These are phyloP conservation scores for Neomorphus geoffroyi DNA, from an alignment of 2,797 vertebrate genomes.

Conservation along the genomic window DNA sequence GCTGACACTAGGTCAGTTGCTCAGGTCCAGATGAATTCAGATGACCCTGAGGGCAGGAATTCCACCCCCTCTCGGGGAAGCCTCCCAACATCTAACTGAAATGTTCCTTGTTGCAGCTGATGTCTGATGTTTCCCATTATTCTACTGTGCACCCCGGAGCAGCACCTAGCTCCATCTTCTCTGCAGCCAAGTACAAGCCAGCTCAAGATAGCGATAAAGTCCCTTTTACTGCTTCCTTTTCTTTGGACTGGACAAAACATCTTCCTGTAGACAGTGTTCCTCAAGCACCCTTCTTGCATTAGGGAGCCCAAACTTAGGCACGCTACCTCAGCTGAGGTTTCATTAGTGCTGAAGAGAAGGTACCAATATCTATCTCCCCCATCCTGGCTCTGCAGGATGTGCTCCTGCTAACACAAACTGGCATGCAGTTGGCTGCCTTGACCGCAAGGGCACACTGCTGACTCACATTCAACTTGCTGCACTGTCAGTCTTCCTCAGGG, in stretches of 20 bases:
- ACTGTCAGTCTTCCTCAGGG: neutral
- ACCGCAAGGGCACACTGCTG: neutral
- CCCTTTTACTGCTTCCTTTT: neutral
- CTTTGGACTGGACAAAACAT: neutral
- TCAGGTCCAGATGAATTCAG: neutral
- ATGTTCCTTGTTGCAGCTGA: neutral
- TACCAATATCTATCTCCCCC: fast-evolving
- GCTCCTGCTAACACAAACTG: neutral
- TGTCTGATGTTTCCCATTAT: neutral
- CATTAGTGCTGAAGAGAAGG: no score
- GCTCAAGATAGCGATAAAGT: neutral
- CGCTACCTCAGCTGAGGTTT: no score
- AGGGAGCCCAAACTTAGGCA: neutral
- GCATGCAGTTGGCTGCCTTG: neutral
- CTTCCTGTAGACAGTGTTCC: fast-evolving
- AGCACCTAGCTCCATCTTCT: neutral
- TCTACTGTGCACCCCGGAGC: neutral
- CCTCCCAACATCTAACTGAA: fast-evolving
- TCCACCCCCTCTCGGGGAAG: neutral
- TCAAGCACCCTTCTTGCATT: no score
- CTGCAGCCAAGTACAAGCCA: neutral
- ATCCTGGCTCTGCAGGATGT: neutral
- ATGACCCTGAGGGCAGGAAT: neutral
- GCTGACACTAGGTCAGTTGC: neutral
- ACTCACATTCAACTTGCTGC: neutral